Percentiles rank a stretch among this genome's conserved stretches.
phyloP scores from a whole-genome alignment of 2,888 invertebrate genomes.

The Apodemia duryi region DNA sequence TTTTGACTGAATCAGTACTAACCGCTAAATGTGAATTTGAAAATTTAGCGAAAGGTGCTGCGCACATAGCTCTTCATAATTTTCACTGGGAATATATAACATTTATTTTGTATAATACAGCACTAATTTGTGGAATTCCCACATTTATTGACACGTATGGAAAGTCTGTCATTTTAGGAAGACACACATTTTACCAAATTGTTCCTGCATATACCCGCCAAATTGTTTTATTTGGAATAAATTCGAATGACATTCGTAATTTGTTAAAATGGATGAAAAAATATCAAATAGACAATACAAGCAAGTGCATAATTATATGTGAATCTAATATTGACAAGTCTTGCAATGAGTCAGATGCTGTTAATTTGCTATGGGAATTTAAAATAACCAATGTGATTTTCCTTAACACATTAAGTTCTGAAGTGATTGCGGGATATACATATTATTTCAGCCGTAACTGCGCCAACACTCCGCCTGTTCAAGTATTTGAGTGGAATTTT shows the following conservation, averaged over 20 bases:
- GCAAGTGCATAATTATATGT: constrained; percentile 54
- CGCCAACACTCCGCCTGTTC: constrained; percentile 21
- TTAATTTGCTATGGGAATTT: constrained; percentile 47
- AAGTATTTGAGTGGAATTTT: background rate
- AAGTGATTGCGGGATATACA: constrained; percentile 41
- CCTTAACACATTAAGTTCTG: constrained; percentile 37
- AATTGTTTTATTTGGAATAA: constrained; percentile 7
- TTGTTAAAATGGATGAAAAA: constrained; percentile 13
- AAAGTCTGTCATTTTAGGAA: constrained; percentile 45
- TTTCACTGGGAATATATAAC: constrained; percentile 54
- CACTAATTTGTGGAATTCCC: constrained; percentile 42
- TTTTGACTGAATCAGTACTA: constrained; percentile 15
- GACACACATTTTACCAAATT: constrained; percentile 37
- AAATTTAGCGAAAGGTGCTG: constrained; percentile 45
- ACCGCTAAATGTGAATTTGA: constrained; percentile 28
- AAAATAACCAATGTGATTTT: constrained; percentile 55
- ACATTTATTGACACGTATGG: constrained; percentile 45
- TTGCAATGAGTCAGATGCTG: constrained; percentile 48
- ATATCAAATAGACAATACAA: constrained; percentile 51
- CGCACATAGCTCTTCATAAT: constrained; percentile 49
- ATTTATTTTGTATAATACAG: constrained; percentile 51
- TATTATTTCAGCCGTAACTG: constrained; percentile 39
- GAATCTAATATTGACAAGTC: constrained; percentile 37
- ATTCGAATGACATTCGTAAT: background rate
- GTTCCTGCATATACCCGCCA: constrained; percentile 19